These are phyloP conservation scores for Physocephala rufipes DNA, from an alignment of 2,888 invertebrate species.

Conservation along the genomic window DNA sequence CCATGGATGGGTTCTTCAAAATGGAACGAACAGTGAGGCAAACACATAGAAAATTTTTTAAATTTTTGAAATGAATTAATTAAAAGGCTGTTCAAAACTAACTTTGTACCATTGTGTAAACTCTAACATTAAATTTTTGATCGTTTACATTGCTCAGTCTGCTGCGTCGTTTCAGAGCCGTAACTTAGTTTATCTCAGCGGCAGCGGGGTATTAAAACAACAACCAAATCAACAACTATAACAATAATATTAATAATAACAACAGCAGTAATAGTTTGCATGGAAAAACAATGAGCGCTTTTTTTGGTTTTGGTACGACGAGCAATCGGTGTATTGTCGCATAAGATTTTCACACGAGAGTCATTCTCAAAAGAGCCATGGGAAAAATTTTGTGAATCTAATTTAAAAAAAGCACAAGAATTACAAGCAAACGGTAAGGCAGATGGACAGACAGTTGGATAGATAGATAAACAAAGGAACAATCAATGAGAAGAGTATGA, in stretches of 20 bases:
- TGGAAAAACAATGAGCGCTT: not conserved
- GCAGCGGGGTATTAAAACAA: too few relatives aligned
- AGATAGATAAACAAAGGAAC: not conserved
- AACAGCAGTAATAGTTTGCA: slow-evolving; percentile 1
- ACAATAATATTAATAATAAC: not conserved
- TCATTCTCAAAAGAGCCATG: slow-evolving; percentile 29
- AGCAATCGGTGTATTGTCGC: not conserved
- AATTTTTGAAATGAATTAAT: not conserved
- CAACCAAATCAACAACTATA: not conserved
- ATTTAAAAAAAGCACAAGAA: slow-evolving; percentile 3
- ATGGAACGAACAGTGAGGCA: not conserved
- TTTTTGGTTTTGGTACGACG: not conserved
- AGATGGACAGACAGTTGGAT: not conserved
- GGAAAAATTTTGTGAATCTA: slow-evolving; percentile 22
- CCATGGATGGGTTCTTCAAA: not conserved
- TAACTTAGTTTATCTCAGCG: too few relatives aligned
- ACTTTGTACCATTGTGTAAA: not conserved
- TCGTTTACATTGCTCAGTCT: not conserved
- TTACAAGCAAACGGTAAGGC: not conserved
- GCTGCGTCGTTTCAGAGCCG: not conserved
- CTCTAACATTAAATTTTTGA: slow-evolving; percentile 1
- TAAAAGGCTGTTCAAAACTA: not conserved
- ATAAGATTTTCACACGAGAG: slow-evolving; percentile 21
- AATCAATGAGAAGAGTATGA: not conserved
- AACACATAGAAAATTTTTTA: not conserved